Evolutionary conservation across 2,797 vertebrate genomes (phyloP), one percentile per base, ranked within the genome.

Genomic region (Megaceryle alcyon): DNA sequence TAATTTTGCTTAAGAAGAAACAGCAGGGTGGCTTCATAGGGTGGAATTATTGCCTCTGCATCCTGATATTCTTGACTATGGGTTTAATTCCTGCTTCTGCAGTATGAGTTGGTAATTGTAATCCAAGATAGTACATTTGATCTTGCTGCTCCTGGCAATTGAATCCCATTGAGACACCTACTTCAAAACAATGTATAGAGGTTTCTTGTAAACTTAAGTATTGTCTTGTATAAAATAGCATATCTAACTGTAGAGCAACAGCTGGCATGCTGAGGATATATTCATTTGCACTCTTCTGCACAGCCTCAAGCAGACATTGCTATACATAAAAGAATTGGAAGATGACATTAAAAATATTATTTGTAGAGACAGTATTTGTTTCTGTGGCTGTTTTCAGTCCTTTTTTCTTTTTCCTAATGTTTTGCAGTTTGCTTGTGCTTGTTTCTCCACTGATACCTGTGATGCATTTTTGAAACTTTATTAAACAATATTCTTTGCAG

Each of bases 81-180:
- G 39, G 41, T 90, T 94, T 94, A 92, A 95, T 94, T 94, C 63
- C 76, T 78, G 46, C 59, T 94, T 80, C 49, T 84, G 51, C 61
- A 76, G 18, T 70, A 35, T 56, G 70, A 88, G 18, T 64, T 87
- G 66, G 91, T 77, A 94, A 94, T 89, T 92, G 70, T 81, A 76
- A 91, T 92, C 87, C 1, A 7, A 92, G 89, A 90, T 23, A 72
- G 31, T 56, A 60, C 54, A 82, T 84, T 84, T 90, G 89, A 73
- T 92, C 63, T 76, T 84, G 41, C 82, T 92, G 92, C 94, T 95
- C n/a, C 87, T 91, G 85, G 95, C 89, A 81, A 56, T 83, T 84
- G 73, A 95, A 92, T 92, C 85, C 85, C 48, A 95, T 81, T 37
- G 82, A 94, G 92, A 23, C 56, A 88, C 80, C 54, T 70, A 94